Evolutionary conservation across 2,113 vertebrate species (phyloP).

Genomic region (Pheucticus melanocephalus): DNA sequence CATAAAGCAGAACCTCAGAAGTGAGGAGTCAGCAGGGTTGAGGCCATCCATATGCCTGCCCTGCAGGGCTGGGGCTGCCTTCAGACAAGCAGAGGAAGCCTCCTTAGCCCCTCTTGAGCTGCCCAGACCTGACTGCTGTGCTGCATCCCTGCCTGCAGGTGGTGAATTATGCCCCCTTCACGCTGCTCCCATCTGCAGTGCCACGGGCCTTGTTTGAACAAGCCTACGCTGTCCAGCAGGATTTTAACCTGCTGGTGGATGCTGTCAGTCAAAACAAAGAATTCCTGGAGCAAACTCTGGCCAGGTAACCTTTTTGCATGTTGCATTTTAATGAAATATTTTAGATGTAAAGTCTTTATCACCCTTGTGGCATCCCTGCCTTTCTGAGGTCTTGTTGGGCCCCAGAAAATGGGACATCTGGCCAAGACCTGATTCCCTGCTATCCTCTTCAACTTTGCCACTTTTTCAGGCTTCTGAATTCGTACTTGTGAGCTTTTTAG

Average conservation of each 20-base stretch:
- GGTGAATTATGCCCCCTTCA: constrained; percentile 88
- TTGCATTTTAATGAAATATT: not conserved
- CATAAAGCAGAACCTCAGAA: not conserved
- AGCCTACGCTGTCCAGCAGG: constrained; percentile 84
- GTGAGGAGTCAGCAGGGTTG: not conserved
- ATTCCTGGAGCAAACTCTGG: constrained; percentile 84
- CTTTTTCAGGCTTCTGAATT: not conserved
- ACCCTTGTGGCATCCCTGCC: not conserved
- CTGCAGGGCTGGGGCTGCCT: not conserved
- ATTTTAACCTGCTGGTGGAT: constrained; percentile 90
- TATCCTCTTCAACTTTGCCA: not conserved
- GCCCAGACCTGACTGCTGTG: not conserved
- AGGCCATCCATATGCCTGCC: rapidly evolving
- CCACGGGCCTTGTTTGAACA: constrained; percentile 79
- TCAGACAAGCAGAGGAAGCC: not conserved
- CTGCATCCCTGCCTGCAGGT: constrained; percentile 67
- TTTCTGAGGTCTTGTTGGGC: not conserved
- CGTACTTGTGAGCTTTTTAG: not conserved
- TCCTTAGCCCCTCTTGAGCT: not conserved
- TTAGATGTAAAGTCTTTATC: not conserved
- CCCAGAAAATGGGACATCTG: not conserved
- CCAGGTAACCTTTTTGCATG: constrained; percentile 69
- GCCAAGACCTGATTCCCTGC: not conserved
- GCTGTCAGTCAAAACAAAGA: constrained; percentile 82
- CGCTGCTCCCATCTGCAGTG: constrained; percentile 86